These are phyloP conservation scores for Hesperia comma DNA, from an alignment of 2,888 invertebrate species.

Conservation along the genomic window DNA sequence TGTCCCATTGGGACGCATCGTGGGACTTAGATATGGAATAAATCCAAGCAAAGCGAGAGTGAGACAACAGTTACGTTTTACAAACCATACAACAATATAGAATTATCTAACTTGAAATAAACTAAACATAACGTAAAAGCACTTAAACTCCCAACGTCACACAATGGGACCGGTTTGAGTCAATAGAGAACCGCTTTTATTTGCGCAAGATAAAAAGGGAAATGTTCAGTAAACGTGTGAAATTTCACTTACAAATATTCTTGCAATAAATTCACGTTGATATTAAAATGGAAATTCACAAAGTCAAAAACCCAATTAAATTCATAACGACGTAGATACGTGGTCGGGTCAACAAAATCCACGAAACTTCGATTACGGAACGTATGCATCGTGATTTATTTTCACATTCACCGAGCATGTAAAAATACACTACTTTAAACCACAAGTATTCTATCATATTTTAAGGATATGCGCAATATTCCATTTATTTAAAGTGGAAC, in stretches of 20 bases:
- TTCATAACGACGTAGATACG: too few species aligned
- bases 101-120: slow-evolving; percentile 3
- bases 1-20: too few species aligned
- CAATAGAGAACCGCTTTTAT: slow-evolving; percentile 63
- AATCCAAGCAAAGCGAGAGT: too few species aligned
- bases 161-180: slow-evolving; percentile 61
- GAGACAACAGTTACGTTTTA: not conserved
- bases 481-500: slow-evolving; percentile 28
- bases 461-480: slow-evolving; percentile 19
- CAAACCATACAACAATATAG: not conserved
- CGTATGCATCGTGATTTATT: slow-evolving; percentile 5
- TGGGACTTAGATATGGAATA: too few species aligned
- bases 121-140: slow-evolving; percentile 4
- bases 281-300: slow-evolving; percentile 3
- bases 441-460: slow-evolving; percentile 17
- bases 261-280: slow-evolving; percentile 6
- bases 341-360: too few species aligned
- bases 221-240: slow-evolving; percentile 58
- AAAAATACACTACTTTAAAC: slow-evolving; percentile 14
- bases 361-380: not conserved
- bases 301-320: not conserved
- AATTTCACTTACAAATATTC: slow-evolving; percentile 57
- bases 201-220: slow-evolving; percentile 57
- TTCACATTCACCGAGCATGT: slow-evolving; percentile 8
- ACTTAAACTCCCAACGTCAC: slow-evolving; percentile 48